Evolutionary conservation across 2,113 vertebrate species (phyloP).

Genomic region (Paedocypris sp.): DNA sequence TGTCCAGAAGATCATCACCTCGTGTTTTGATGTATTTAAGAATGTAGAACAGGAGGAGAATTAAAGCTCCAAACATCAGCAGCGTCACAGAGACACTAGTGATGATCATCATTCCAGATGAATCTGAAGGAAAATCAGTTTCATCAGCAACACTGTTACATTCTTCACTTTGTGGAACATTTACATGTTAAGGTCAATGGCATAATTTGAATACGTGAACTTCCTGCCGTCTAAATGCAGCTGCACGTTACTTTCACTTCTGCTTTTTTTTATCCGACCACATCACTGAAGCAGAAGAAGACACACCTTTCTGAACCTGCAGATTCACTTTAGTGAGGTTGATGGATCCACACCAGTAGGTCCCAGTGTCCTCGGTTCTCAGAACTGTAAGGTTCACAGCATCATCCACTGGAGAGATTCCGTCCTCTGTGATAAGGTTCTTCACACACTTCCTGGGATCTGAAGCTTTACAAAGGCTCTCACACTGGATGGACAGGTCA

Average conservation of each 20-base stretch:
- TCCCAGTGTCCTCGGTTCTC: constrained; percentile 36
- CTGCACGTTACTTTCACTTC: neutral
- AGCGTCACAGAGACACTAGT: neutral
- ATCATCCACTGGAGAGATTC: constrained; percentile 18
- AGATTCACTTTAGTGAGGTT: neutral
- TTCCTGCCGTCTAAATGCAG: neutral
- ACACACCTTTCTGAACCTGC: neutral
- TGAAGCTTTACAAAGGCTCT: neutral
- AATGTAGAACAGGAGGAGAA: neutral
- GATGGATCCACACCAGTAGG: constrained; percentile 36
- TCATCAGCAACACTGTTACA: neutral
- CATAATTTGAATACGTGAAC: neutral
- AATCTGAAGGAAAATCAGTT: neutral
- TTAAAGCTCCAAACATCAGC: constrained; percentile 6
- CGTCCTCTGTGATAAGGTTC: neutral
- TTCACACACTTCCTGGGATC: neutral
- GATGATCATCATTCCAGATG: neutral
- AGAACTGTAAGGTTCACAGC: constrained; percentile 30
- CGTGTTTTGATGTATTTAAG: neutral
- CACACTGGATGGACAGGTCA: neutral
- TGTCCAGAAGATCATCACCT: neutral
- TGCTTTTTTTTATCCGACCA: neutral
- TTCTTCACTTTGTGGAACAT: neutral
- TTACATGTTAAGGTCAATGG: neutral
- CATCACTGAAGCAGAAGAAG: neutral